Conservation (phyloP, 2,888 invertebrate genomes). For the Amorpha juglandis region DNA sequence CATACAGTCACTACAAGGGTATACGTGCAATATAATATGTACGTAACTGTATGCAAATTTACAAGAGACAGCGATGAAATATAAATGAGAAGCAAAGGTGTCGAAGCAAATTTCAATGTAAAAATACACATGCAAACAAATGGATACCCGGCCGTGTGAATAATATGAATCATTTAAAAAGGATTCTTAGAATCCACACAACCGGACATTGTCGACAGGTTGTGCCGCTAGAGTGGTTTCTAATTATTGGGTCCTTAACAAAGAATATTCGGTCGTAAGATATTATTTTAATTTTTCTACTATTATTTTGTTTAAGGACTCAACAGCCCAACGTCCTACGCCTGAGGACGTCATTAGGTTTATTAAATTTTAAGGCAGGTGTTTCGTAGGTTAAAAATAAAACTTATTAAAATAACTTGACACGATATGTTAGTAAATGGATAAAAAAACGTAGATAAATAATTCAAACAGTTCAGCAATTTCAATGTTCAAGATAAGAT, state of each 20-base stretch:
- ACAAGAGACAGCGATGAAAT: slow-evolving; percentile 38
- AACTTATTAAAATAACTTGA: neutral
- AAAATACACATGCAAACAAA: slow-evolving; percentile 52
- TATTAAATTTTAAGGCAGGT: neutral
- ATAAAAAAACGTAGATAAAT: too few relatives aligned
- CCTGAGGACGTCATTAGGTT: neutral
- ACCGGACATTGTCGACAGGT: slow-evolving; percentile 34
- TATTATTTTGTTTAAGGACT: neutral
- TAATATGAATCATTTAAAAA: slow-evolving; percentile 64
- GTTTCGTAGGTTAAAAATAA: neutral
- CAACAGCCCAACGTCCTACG: neutral
- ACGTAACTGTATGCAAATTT: slow-evolving; percentile 39
- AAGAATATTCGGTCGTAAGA: slow-evolving; percentile 7
- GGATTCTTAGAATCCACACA: slow-evolving; percentile 54
- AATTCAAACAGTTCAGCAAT: neutral
- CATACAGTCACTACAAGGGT: slow-evolving; percentile 30
- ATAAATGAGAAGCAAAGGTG: slow-evolving; percentile 44
- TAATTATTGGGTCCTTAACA: slow-evolving; percentile 21
- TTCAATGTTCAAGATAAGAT: neutral
- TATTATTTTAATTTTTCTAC: slow-evolving; percentile 33
- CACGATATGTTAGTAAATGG: too few relatives aligned
- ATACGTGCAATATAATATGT: slow-evolving; percentile 31
- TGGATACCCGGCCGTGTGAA: slow-evolving; percentile 51
- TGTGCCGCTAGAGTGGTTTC: slow-evolving; percentile 26
- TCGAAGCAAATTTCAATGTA: slow-evolving; percentile 53